Evolutionary conservation across 2,797 vertebrate genomes (phyloP).

Genomic region (Macropodus opercularis): DNA sequence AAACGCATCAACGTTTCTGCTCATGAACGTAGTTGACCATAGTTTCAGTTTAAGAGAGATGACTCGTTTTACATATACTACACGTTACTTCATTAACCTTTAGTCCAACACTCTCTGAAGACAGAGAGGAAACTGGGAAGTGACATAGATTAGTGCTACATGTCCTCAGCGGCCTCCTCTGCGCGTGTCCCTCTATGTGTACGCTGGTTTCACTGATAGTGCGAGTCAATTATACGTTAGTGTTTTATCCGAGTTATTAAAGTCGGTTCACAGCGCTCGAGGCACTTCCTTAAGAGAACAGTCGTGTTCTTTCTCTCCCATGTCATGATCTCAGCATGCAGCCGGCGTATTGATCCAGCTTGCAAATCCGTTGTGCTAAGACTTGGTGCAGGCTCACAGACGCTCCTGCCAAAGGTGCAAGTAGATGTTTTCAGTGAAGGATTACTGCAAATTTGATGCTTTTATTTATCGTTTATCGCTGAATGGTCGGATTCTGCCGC

Average conservation of each 20-base stretch:
- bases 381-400: conserved; percentile 37
- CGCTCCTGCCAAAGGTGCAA: conserved; percentile 24
- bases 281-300: conserved; percentile 46
- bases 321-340: conserved; percentile 45
- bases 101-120: neutral
- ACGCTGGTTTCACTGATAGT: conserved; percentile 37
- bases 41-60: neutral
- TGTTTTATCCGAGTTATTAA: conserved; percentile 59
- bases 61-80: neutral
- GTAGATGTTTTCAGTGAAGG: neutral
- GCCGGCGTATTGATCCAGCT: conserved; percentile 57
- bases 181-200: conserved; percentile 11
- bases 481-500: too few relatives aligned
- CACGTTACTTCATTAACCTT: conserved; percentile 21
- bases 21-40: too few relatives aligned
- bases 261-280: conserved; percentile 54
- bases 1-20: too few relatives aligned
- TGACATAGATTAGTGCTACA: neutral
- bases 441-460: neutral
- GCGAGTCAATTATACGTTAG: conserved; percentile 28
- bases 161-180: conserved; percentile 6
- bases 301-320: conserved; percentile 51
- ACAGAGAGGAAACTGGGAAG: neutral
- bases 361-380: conserved; percentile 43
- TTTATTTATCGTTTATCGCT: neutral